Percentiles rank a stretch among this genome's conserved stretches.
These are phyloP conservation scores for Merops nubicus DNA, from an alignment of 2,113 vertebrate genomes.

Conservation along the genomic window DNA sequence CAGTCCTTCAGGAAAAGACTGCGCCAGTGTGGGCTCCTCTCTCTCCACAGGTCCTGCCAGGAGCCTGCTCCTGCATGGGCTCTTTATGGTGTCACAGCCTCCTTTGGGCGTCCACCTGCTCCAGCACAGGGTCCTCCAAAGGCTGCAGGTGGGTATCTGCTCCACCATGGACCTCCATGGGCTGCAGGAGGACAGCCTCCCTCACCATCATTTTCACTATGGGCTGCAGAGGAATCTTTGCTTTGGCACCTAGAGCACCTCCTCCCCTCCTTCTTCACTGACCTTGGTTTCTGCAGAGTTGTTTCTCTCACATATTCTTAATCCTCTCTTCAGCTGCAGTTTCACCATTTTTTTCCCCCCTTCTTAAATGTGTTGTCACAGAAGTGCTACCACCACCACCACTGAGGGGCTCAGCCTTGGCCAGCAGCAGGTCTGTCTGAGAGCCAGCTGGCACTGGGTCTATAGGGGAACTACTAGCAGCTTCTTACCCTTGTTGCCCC, in stretches of 20 bases:
- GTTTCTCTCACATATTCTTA: not conserved
- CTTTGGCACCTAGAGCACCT: accelerated
- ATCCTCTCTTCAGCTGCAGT: not conserved
- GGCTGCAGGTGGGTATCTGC: not conserved
- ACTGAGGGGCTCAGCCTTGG: not conserved
- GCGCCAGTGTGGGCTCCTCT: not conserved
- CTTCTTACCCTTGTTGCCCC: not conserved
- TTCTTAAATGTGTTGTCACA: not conserved
- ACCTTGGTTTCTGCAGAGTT: not conserved
- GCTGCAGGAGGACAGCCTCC: not conserved
- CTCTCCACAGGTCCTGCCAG: not conserved
- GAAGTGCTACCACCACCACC: not conserved
- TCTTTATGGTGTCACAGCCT: not conserved
- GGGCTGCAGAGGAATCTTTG: not conserved
- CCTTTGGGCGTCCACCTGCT: not conserved
- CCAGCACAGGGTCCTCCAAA: accelerated
- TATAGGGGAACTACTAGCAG: not conserved
- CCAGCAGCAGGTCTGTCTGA: accelerated
- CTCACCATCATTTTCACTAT: accelerated
- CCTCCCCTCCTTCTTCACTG: not conserved
- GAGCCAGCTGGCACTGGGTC: not conserved
- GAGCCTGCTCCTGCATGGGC: not conserved
- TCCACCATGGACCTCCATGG: not conserved
- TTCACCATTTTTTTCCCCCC: too few species aligned
- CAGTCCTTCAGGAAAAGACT: not conserved